Base-by-base conservation (phyloP, 2,113 vertebrate species). In the Cheilinus undulatus region DNA sequence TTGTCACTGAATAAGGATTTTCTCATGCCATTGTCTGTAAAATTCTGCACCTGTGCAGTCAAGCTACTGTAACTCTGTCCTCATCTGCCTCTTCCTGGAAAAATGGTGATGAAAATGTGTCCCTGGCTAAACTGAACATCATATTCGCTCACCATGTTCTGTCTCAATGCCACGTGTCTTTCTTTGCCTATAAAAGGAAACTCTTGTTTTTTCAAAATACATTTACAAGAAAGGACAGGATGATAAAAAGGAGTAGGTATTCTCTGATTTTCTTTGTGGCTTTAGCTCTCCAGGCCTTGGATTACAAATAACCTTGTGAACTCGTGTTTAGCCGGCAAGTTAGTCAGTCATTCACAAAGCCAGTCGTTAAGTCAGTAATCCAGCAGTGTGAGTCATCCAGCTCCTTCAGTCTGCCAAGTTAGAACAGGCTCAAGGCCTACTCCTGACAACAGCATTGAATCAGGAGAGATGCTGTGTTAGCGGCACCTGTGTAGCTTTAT, bases 371-470 rank as follows among this genome's bases (percentile, higher is more conserved):
- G 61, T 78, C 59, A 26, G 53, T 61, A 40, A 65, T 68, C 62
- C 66, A 72, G 63, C 46, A 24, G 60, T 9, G 54, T 83, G 63
- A 85, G 56, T 81, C 82, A 85, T 78, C 57, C 36, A 27, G 50
- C 30, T 65, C 26, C 71, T 58, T 73, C 52, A 52, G 63, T 73
- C 82, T 76, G 63, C 76, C 49, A 58, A 63, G 68, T 73, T 45
- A 36, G 58, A 80, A 34, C 38, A 67, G 23, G 22, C 65, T 76
- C 69, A 80, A 80, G 42, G 73, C 69, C 38, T 32, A 1, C 58
- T 65, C 28, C 43, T 24, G 34, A 62, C 48, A 73, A 75, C 57
- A 61, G n/a, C n/a, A n/a, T 45, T 70, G 36, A 70, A 28, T 34
- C 53, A 48, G 69, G 70, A 60, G 73, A 57, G 46, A 77, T 68